Evolutionary conservation across 2,113 vertebrate genomes (phyloP), one percentile per base, ranked within the genome.

Genomic region (Athene cunicularia): DNA sequence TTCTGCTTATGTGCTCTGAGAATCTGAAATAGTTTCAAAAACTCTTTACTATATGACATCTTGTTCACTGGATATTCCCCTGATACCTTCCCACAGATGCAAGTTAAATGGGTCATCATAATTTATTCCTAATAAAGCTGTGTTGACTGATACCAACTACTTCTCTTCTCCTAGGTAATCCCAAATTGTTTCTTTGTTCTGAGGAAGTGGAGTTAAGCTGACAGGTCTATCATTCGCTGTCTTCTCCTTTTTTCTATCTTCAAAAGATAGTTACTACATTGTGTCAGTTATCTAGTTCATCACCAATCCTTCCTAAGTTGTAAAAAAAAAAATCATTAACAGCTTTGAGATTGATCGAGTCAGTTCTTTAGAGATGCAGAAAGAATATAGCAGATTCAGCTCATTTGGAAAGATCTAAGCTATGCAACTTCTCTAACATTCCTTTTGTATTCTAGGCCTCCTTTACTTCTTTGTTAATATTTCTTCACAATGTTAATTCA

Each of bases 281-380:
- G 53, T 87, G 66, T 82, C 77, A 82, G 5, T 79, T 89, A 74
- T 71, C 73, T 87, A 52, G 64, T 80, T 90, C 84, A 82, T 95
- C 84, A 75, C 56, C 84, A 95, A 13, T 26, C 56, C 27, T 93
- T 85, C 62, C 56, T 8, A 68, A 82, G 27, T 60, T 93, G 22
- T 70, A 72, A 81, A 88, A 88, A 67, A 67, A 71, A 80, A 2
- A 90, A 86, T 94, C 56, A 1, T 94, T 95, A 96, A 64, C 68
- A 93, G 52, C 81, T 91, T 85, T 68, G 91, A 86, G 84, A 62
- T 81, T 84, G 91, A 94, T 88, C 70, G 68, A 93, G 60, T 53
- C 81, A 16, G 41, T 47, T 96, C 52, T 68, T 88, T 58, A 75
- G 68, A 87, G 26, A 33, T 66, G 76, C 83, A 33, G 81, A 50